Percentiles rank a stretch among this genome's conserved stretches.
Evolutionary conservation across 2,797 vertebrate species (phyloP).

Genomic region (Botia kubotai): DNA sequence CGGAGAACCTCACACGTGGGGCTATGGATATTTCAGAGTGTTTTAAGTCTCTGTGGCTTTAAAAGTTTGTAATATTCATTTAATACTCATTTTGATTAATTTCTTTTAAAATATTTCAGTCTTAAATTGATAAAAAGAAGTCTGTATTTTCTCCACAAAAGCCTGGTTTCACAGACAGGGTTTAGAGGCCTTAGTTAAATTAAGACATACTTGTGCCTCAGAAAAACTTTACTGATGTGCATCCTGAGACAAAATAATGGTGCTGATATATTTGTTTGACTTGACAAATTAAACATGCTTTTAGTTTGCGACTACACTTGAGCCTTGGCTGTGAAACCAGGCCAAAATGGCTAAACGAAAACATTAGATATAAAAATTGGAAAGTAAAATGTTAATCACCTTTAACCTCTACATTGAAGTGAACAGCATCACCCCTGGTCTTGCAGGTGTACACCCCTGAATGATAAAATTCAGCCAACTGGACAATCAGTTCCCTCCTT

Average conservation of each 20-base stretch:
- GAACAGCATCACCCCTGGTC: constrained; percentile 85
- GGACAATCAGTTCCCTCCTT: constrained; percentile 78
- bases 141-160: too few species aligned
- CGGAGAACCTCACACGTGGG: constrained; percentile 80
- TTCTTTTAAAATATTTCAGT: constrained; percentile 4
- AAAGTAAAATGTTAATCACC: constrained; percentile 75
- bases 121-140: not conserved
- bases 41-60: constrained; percentile 59
- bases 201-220: too few species aligned
- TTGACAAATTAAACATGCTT: too few species aligned
- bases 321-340: constrained; percentile 46
- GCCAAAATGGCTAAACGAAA: constrained; percentile 54
- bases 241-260: too few species aligned
- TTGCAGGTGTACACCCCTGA: constrained; percentile 90
- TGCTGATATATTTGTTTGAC: too few species aligned
- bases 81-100: not conserved
- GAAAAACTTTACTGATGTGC: too few species aligned
- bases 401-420: constrained; percentile 88
- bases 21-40: constrained; percentile 80
- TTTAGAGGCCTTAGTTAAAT: too few species aligned
- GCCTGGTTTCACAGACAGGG: too few species aligned
- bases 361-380: constrained; percentile 25
- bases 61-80: constrained; percentile 10
- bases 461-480: constrained; percentile 78
- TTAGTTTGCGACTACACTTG: too few species aligned